Evolutionary conservation across 92 coral and sea anemone species (phyloP), one percentile per base, ranked within the genome.

Genomic region (Virgularia gustaviana): DNA sequence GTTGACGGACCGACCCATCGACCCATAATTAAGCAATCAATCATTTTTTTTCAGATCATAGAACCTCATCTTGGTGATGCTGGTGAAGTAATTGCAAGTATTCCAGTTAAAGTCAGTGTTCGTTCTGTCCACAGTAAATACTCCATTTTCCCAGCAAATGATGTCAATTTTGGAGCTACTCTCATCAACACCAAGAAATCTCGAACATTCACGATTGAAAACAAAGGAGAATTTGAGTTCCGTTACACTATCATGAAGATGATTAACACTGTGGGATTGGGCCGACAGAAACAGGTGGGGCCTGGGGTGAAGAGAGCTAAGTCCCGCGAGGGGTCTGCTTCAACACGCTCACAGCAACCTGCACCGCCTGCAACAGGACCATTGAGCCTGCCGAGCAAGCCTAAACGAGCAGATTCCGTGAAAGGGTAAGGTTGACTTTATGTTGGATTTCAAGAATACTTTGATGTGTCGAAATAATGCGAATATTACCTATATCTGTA

Each of bases 161-260:
- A 94, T 64, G 85, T 94, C 85, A 94, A 94, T 90, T 94, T 94
- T 59, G 99, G 99, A 19, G 94, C 99, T 70, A 76, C 84, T 88
- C 79, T 94, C 31, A 80, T 94, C 70, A 94, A 89, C 90, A 94
- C 89, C 12, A 94, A 89, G 84, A 87, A 87, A 39, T 81, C 89
- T 39, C 90, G 90, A 29, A 24, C 77, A 18, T 94, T 94, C 70
- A 52, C 96, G 28, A 94, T 94, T 27, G 99, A 89, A 51, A 94
- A 94, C 79, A 86, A 83, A 53, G 99, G 99, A 33, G 99, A 94
- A 83, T 94, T 94, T 68, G 99, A 94, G 76, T 94, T 94, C 87
- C 88, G 99, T 42, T 94, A 94, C 86, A 82, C 96, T 13, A 89
- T 94, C 66, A 88, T 87, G 66, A 94, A 94, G 81, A 94, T 94